Percentiles rank a stretch among this genome's conserved stretches.
These are phyloP conservation scores for Ivindomyrus marchei DNA, from an alignment of 2,113 vertebrate species.

Conservation along the genomic window DNA sequence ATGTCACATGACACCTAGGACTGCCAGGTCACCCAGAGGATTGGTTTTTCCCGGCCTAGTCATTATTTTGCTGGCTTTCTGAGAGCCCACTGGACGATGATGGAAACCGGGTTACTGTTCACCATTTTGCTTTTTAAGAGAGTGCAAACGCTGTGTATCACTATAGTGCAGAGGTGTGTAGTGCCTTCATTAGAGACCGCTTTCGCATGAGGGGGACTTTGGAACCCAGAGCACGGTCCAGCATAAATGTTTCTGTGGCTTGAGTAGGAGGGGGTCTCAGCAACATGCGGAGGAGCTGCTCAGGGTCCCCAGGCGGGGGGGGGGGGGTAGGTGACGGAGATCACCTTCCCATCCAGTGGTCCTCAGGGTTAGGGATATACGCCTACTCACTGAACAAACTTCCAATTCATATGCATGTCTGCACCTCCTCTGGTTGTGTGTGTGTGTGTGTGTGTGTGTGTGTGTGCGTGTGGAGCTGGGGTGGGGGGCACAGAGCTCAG, in stretches of 20 bases:
- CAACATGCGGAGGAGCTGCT: neutral
- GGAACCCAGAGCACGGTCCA: neutral
- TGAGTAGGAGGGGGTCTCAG: neutral
- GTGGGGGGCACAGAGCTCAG: slow-evolving; percentile 11
- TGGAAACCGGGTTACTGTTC: neutral
- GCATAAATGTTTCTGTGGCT: neutral
- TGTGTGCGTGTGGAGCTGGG: neutral
- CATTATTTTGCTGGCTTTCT: neutral
- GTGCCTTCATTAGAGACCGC: neutral
- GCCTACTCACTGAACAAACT: neutral
- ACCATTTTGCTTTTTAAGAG: neutral
- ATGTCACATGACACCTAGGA: neutral
- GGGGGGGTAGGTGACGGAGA: neutral
- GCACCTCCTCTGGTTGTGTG: neutral
- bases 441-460: no score
- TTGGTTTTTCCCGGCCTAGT: neutral
- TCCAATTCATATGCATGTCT: neutral
- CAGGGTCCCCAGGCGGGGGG: neutral
- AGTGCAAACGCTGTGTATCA: neutral
- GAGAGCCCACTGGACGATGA: neutral
- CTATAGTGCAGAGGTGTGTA: neutral
- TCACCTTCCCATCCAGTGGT: neutral
- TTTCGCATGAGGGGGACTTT: neutral
- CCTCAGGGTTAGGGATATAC: neutral
- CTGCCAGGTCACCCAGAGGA: neutral